Evolutionary conservation across 1,140 invertebrate species (phyloP).

Genomic region (Sipha flava): DNA sequence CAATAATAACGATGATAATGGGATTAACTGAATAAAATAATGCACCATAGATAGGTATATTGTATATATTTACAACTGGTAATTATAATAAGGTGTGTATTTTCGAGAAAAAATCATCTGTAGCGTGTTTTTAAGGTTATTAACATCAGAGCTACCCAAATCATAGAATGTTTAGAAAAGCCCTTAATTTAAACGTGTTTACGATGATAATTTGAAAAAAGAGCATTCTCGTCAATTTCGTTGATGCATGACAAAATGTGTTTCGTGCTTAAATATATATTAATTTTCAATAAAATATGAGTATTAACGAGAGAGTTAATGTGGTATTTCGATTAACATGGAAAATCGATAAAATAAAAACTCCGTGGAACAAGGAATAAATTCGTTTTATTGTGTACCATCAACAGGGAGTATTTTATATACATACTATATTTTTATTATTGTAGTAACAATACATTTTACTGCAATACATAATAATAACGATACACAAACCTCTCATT

Average conservation of each 20-base stretch:
- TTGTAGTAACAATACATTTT: too few relatives aligned
- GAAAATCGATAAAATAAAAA: neutral
- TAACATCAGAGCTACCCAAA: neutral
- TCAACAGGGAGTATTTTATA: too few relatives aligned
- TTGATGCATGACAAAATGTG: neutral
- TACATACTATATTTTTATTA: too few relatives aligned
- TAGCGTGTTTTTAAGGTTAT: neutral
- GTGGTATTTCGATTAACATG: neutral
- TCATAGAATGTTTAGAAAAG: neutral
- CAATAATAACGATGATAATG: constrained; percentile 3
- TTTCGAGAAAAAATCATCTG: neutral
- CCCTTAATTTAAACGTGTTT: neutral
- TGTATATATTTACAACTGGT: neutral
- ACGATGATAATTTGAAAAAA: constrained; percentile 6
- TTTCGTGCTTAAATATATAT: neutral
- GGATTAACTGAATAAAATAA: constrained; percentile 10
- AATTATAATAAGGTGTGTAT: constrained; percentile 10
- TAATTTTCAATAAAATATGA: neutral
- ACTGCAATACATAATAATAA: too few relatives aligned
- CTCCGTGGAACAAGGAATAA: too few relatives aligned
- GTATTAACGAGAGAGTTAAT: neutral
- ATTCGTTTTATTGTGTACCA: too few relatives aligned
- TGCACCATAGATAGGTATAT: neutral
- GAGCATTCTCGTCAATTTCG: neutral
- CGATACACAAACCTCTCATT: too few relatives aligned